phyloP scores from a whole-genome alignment of 2,888 invertebrate species.

The Spisula solida region DNA sequence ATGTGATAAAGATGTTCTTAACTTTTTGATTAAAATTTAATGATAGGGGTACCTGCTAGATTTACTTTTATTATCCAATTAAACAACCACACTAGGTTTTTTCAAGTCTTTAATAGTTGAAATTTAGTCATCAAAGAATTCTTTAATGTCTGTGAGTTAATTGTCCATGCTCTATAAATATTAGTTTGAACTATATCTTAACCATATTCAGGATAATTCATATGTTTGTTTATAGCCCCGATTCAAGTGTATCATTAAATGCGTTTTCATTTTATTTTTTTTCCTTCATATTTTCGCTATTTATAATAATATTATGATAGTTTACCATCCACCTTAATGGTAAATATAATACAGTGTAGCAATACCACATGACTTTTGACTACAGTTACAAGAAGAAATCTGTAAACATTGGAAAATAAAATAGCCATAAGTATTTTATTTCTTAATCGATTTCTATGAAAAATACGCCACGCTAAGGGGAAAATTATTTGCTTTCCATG shows the following conservation, averaged over 20 bases:
- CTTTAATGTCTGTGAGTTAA: neutral
- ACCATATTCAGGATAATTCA: neutral
- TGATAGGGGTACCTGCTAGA: neutral
- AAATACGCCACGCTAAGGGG: no score
- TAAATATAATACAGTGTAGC: no score
- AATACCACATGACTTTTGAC: no score
- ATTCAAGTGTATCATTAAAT: neutral
- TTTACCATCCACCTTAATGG: no score
- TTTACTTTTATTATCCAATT: slow-evolving; percentile 5
- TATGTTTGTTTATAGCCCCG: neutral
- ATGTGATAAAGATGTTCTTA: neutral
- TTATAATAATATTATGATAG: no score
- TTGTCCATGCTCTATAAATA: neutral
- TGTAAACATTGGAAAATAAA: no score
- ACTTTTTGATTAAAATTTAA: neutral
- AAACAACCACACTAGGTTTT: neutral
- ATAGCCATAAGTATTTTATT: no score
- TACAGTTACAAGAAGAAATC: no score
- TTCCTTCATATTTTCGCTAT: no score
- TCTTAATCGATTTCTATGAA: no score
- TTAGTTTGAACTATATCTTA: neutral
- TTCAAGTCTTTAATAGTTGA: neutral
- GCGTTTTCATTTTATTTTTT: no score
- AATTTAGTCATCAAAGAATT: neutral
- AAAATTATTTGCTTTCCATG: no score